Evolutionary conservation across 2,113 vertebrate species (phyloP).

Genomic region (Melanerpes formicivorus): DNA sequence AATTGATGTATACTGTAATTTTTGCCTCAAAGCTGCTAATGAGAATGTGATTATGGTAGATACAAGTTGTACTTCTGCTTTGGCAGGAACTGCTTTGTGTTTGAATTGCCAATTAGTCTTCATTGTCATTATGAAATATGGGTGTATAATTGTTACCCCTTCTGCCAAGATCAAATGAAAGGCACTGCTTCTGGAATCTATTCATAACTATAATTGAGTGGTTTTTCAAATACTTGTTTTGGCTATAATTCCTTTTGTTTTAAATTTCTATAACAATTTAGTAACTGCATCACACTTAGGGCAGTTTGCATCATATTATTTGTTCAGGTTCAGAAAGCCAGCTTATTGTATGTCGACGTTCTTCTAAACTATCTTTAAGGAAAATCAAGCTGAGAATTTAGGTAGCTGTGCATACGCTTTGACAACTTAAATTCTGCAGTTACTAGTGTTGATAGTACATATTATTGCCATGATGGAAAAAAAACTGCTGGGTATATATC

Average conservation of each 20-base stretch:
- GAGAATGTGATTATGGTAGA: conserved; percentile 6
- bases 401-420: neutral
- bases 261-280: neutral
- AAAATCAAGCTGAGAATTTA: neutral
- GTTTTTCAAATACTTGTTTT: neutral
- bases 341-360: neutral
- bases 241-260: neutral
- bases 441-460: neutral
- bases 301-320: neutral
- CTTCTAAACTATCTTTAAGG: neutral
- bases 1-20: neutral
- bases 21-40: conserved; percentile 19
- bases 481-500: neutral
- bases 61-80: neutral
- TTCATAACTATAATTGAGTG: neutral
- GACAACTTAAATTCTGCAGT: neutral
- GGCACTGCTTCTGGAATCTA: neutral
- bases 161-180: conserved; percentile 46
- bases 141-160: neutral
- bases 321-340: neutral
- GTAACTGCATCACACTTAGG: neutral
- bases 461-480: neutral
- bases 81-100: conserved; percentile 12
- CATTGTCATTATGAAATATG: neutral
- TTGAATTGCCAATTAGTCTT: conserved; percentile 13